These are phyloP conservation scores for Patiria miniata DNA, from an alignment of 35 echinoderm and acorn worm genomes.

Conservation along the genomic window DNA sequence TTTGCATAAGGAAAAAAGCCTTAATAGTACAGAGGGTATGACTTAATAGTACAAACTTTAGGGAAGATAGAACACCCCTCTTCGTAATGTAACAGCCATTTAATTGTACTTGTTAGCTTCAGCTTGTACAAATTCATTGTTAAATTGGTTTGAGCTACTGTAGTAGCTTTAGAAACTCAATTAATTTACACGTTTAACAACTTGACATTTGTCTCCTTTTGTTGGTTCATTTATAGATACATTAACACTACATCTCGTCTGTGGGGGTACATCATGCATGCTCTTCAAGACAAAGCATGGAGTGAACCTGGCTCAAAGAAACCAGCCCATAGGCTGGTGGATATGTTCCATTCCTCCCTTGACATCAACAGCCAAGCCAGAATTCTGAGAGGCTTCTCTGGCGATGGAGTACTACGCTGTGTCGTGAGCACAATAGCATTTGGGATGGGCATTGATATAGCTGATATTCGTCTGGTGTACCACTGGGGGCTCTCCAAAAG, in stretches of 20 bases:
- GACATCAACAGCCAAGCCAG: background rate
- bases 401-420: background rate
- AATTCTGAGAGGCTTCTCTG: background rate
- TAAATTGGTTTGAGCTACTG: too few relatives aligned
- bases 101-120: too few relatives aligned
- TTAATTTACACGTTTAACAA: too few relatives aligned
- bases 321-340: background rate
- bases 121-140: too few relatives aligned
- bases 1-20: too few relatives aligned
- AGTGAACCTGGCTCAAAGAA: background rate
- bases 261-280: background rate
- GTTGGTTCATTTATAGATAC: background rate
- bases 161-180: too few relatives aligned
- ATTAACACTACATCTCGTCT: background rate
- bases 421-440: background rate
- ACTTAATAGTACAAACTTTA: too few relatives aligned
- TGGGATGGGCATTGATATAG: background rate
- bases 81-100: too few relatives aligned
- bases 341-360: background rate
- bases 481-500: background rate
- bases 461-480: background rate
- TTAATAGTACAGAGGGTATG: too few relatives aligned
- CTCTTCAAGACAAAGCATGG: background rate
- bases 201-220: too few relatives aligned
- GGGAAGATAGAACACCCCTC: too few relatives aligned